phyloP scores from a whole-genome alignment of 2,888 invertebrate species.

The Zonitis immaculata region DNA sequence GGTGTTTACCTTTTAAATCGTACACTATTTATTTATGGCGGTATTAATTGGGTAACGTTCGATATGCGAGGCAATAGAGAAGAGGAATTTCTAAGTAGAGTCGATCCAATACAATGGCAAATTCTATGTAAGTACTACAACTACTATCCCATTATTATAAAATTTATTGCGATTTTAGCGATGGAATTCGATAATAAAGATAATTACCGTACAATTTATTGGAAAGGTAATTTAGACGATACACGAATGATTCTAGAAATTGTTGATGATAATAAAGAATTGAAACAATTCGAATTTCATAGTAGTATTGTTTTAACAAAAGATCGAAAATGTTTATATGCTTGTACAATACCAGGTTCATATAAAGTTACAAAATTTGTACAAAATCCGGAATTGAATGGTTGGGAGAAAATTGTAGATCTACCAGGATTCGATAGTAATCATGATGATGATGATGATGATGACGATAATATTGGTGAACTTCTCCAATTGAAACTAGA shows the following conservation, averaged over 20 bases:
- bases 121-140: slow-evolving; percentile 58
- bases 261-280: slow-evolving; percentile 24
- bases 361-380: slow-evolving; percentile 53
- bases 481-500: slow-evolving; percentile 80
- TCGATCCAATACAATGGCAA: slow-evolving; percentile 63
- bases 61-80: slow-evolving; percentile 72
- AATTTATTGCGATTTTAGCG: slow-evolving; percentile 43
- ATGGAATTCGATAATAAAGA: slow-evolving; percentile 68
- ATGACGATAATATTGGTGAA: slow-evolving; percentile 68
- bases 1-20: slow-evolving; percentile 65
- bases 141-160: too few species aligned
- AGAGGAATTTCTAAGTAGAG: slow-evolving; percentile 54
- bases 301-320: slow-evolving; percentile 66
- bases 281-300: slow-evolving; percentile 17
- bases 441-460: too few species aligned
- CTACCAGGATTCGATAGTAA: slow-evolving; percentile 62
- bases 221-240: slow-evolving; percentile 79
- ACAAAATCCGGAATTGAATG: slow-evolving; percentile 48
- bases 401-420: slow-evolving; percentile 60
- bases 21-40: slow-evolving; percentile 73
- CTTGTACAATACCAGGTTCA: slow-evolving; percentile 62
- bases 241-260: slow-evolving; percentile 55
- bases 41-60: slow-evolving; percentile 69
- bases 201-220: slow-evolving; percentile 69
- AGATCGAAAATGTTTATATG: slow-evolving; percentile 61